phyloP scores from a whole-genome alignment of 2,797 vertebrate genomes.

The Linurgus olivaceus region DNA sequence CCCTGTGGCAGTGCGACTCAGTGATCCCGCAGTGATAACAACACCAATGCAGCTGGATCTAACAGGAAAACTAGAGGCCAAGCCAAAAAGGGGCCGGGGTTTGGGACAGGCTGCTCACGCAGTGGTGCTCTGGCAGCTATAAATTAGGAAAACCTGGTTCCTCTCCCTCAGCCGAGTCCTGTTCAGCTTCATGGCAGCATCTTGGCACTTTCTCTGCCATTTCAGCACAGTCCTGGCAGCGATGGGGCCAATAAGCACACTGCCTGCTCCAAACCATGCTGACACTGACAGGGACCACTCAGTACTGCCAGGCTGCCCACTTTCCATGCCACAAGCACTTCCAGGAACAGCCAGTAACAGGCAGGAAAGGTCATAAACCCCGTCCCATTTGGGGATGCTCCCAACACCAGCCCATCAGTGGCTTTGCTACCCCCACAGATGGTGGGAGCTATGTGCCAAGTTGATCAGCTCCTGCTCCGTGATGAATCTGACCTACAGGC shows the following conservation, averaged over 20 bases:
- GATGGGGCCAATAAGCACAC: rapidly evolving
- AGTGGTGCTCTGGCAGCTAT: background rate
- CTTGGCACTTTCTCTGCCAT: background rate
- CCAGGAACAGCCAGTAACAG: background rate
- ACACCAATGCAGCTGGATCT: background rate
- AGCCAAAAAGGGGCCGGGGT: background rate
- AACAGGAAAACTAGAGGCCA: background rate
- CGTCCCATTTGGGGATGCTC: rapidly evolving
- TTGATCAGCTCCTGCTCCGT: rapidly evolving
- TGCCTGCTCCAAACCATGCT: rapidly evolving
- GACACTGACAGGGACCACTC: background rate
- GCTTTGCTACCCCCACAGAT: background rate
- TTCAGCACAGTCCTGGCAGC: background rate
- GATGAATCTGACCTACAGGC: background rate
- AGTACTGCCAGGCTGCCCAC: rapidly evolving
- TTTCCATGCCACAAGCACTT: background rate
- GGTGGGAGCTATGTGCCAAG: background rate
- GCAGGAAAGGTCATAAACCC: background rate
- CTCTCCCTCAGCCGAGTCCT: background rate
- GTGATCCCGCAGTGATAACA: background rate
- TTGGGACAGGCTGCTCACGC: rapidly evolving
- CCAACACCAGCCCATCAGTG: background rate
- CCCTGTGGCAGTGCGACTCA: background rate
- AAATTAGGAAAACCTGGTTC: background rate
- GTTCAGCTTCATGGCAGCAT: background rate